Conservation (phyloP, 2,888 invertebrate genomes). For the Muscina levida region DNA sequence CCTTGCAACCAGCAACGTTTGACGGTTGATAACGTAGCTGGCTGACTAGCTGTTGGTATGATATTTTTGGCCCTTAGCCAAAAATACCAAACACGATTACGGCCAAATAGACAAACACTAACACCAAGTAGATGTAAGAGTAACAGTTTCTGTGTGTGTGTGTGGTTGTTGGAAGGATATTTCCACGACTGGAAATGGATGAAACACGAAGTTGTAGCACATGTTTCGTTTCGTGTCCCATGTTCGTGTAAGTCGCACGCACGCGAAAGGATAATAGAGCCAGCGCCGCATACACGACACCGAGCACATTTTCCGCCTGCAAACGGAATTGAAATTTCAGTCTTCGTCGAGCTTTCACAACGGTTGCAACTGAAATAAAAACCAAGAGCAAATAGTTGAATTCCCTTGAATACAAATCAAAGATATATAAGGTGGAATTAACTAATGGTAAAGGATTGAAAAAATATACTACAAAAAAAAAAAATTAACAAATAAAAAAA, state of each 20-base stretch:
- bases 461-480: slow-evolving; percentile 27
- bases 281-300: slow-evolving; percentile 29
- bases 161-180: not conserved
- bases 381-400: slow-evolving; percentile 43
- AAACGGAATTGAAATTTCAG: slow-evolving; percentile 69
- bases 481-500: slow-evolving; percentile 14
- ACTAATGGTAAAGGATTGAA: slow-evolving; percentile 45
- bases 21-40: too few species aligned
- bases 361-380: slow-evolving; percentile 72
- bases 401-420: slow-evolving; percentile 20
- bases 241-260: slow-evolving; percentile 37
- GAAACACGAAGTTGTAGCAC: slow-evolving; percentile 46
- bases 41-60: slow-evolving; percentile 40
- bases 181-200: slow-evolving; percentile 34
- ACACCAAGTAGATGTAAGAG: too few species aligned
- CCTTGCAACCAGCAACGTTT: slow-evolving; percentile 42
- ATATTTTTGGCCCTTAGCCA: slow-evolving; percentile 62
- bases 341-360: slow-evolving; percentile 80
- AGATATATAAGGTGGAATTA: slow-evolving; percentile 26
- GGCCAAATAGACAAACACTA: slow-evolving; percentile 40
- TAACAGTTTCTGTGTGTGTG: not conserved
- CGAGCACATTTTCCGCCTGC: slow-evolving; percentile 35
- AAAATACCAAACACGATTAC: slow-evolving; percentile 50
- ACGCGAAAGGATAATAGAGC: slow-evolving; percentile 28
- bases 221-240: too few species aligned